Conservation (phyloP, 2,888 invertebrate genomes). For the Tetropium fuscum region DNA sequence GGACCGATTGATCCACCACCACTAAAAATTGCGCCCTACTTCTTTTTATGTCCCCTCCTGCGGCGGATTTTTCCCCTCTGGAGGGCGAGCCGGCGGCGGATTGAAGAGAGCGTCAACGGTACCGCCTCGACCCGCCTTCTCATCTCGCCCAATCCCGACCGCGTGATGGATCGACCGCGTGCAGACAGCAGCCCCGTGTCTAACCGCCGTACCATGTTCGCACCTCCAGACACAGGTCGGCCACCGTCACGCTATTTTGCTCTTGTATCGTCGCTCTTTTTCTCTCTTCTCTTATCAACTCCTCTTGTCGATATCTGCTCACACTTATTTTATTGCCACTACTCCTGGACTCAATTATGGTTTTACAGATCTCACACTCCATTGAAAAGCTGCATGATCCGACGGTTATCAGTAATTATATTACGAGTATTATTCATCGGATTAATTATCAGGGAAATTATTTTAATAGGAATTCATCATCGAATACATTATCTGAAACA, state of each 20-base stretch:
- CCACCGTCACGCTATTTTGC: conserved; percentile 51
- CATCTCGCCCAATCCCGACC: conserved; percentile 65
- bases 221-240: conserved; percentile 56
- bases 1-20: conserved; percentile 65
- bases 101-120: conserved; percentile 60
- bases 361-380: background rate
- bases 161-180: conserved; percentile 65
- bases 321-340: background rate
- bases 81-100: conserved; percentile 66
- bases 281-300: conserved; percentile 14
- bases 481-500: no score
- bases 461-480: no score
- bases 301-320: background rate
- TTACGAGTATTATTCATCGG: no score
- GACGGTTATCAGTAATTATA: no score
- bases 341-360: background rate
- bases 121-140: conserved; percentile 67
- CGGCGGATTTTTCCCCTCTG: conserved; percentile 68
- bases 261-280: conserved; percentile 44
- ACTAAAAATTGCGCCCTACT: conserved; percentile 67
- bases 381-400: no score
- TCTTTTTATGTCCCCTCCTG: conserved; percentile 64
- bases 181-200: conserved; percentile 58
- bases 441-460: no score
- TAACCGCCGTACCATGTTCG: conserved; percentile 53